Conservation (phyloP, 92 coral and sea anemone genomes). For the Parazoanthus darwini region DNA sequence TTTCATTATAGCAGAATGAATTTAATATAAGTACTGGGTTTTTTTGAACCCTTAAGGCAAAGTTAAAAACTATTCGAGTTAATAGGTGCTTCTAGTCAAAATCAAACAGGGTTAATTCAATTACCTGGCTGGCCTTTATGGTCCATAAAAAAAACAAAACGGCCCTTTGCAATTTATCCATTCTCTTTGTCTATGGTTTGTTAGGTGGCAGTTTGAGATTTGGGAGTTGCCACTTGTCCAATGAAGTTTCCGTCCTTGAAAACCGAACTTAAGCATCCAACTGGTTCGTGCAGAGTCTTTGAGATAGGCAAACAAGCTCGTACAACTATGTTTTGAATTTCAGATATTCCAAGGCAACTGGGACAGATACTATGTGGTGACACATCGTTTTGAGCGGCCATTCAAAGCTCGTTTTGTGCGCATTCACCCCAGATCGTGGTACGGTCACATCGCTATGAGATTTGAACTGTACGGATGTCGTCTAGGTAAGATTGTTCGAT, state of each 20-base stretch:
- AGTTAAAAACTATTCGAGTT: too few species aligned
- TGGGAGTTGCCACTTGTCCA: too few species aligned
- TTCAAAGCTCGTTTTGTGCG: conserved; percentile 62
- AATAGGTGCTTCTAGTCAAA: too few species aligned
- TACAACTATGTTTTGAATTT: neutral
- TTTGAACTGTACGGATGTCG: conserved; percentile 65
- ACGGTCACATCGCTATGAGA: conserved; percentile 55
- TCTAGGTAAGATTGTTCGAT: conserved; percentile 37
- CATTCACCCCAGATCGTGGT: conserved; percentile 57
- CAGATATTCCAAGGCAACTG: conserved; percentile 58
- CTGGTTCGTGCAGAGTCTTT: neutral
- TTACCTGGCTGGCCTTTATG: too few species aligned
- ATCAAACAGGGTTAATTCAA: too few species aligned
- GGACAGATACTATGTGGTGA: conserved; percentile 59
- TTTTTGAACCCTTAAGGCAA: too few species aligned
- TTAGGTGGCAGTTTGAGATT: too few species aligned
- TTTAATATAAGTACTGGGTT: too few species aligned
- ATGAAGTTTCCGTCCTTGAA: neutral
- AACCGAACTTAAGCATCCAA: neutral
- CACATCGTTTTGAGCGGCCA: conserved; percentile 49
- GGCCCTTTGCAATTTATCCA: too few species aligned
- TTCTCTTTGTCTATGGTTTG: too few species aligned
- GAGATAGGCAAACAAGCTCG: neutral
- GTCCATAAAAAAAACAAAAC: too few species aligned
- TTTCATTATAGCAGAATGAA: too few species aligned